Evolutionary conservation across 2,113 vertebrate species (phyloP).

Genomic region (Zapus hudsonius): DNA sequence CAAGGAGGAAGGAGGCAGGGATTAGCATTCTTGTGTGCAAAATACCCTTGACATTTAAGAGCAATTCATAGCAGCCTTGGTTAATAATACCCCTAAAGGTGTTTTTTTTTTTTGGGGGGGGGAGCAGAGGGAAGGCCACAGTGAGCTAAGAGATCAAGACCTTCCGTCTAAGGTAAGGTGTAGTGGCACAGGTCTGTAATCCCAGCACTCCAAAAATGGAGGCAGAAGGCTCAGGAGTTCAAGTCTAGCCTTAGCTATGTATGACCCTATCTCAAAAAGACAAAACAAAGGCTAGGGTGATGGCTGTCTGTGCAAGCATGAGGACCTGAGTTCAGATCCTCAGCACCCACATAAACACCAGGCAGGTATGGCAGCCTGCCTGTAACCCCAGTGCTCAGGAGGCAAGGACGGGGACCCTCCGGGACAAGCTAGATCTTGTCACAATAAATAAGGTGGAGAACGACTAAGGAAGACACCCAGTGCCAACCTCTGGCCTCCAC

Average conservation of each 20-base stretch:
- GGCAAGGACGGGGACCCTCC: no score
- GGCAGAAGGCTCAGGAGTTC: not conserved
- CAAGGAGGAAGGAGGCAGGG: rapidly evolving
- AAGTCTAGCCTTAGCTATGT: not conserved
- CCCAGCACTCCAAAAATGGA: not conserved
- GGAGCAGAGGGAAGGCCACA: rapidly evolving
- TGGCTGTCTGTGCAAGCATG: not conserved
- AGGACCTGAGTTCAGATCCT: not conserved
- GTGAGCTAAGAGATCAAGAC: not conserved
- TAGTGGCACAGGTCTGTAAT: not conserved
- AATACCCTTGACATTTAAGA: rapidly evolving
- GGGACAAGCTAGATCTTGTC: no score
- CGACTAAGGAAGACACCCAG: no score
- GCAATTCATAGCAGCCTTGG: not conserved
- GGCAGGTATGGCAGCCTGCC: no score
- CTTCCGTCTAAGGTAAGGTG: rapidly evolving
- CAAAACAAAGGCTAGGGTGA: not conserved
- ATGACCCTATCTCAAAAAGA: not conserved
- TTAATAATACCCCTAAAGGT: rapidly evolving
- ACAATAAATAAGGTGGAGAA: no score
- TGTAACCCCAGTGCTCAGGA: no score
- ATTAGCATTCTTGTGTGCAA: rapidly evolving
- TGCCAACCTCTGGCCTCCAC: no score
- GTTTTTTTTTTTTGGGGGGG: no score
- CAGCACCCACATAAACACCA: not conserved